These are phyloP conservation scores for Prolemur simus DNA, from an alignment of 2,113 vertebrate genomes.

Conservation along the genomic window DNA sequence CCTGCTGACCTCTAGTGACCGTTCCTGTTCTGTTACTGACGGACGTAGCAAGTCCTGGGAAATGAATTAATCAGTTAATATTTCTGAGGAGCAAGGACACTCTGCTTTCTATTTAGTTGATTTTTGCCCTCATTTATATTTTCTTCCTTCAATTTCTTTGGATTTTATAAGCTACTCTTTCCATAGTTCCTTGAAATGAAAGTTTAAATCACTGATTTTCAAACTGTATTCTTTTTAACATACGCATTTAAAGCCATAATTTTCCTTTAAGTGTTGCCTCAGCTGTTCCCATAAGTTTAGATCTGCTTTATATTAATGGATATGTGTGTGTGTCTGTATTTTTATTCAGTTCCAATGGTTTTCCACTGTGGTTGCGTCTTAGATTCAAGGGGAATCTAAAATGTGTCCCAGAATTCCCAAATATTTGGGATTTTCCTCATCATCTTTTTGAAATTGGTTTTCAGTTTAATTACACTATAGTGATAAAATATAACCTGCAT, in stretches of 20 bases:
- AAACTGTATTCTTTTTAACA: neutral
- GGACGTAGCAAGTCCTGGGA: too few relatives aligned
- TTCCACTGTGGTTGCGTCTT: neutral
- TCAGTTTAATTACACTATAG: neutral
- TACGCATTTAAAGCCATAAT: neutral
- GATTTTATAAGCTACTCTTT: neutral
- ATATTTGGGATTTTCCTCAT: neutral
- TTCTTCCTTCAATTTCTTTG: neutral
- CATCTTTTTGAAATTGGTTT: neutral
- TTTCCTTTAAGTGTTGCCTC: neutral
- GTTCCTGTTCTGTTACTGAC: neutral
- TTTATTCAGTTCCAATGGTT: neutral
- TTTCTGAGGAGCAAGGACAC: neutral
- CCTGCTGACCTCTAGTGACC: too few relatives aligned
- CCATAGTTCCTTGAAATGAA: neutral
- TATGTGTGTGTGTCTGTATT: neutral
- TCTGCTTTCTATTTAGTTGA: neutral
- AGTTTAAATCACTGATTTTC: neutral
- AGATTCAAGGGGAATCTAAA: neutral
- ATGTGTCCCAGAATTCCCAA: neutral
- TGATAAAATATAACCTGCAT: neutral
- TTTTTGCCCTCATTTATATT: neutral
- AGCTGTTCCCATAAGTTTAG: neutral
- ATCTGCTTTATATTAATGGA: neutral
- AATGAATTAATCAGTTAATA: neutral